Percentiles rank a stretch among this genome's conserved stretches.
phyloP scores from a whole-genome alignment of 2,888 invertebrate genomes.

The Yponomeuta sedellus region DNA sequence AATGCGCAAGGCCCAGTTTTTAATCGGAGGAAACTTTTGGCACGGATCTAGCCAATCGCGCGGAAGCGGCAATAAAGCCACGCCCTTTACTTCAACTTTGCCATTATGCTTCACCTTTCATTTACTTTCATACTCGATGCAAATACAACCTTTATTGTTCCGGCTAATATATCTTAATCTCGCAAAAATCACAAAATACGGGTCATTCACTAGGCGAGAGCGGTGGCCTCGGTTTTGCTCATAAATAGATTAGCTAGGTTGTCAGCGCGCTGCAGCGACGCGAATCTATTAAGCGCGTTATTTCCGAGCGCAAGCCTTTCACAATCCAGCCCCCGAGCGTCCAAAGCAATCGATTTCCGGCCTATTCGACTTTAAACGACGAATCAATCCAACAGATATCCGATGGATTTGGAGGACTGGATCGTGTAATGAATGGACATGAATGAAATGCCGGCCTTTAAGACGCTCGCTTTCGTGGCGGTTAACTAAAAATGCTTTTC shows the following conservation, averaged over 20 bases:
- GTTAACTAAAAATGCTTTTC: background rate
- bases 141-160: conserved; percentile 18
- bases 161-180: conserved; percentile 18
- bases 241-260: conserved; percentile 72
- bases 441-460: background rate
- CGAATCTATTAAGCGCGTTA: conserved; percentile 75
- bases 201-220: conserved; percentile 18
- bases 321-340: conserved; percentile 60
- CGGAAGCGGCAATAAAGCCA: conserved; percentile 2
- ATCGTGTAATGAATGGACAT: conserved; percentile 59
- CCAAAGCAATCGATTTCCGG: conserved; percentile 75
- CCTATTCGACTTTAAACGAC: conserved; percentile 73
- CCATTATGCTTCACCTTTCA: background rate
- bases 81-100: background rate
- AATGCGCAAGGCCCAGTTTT: background rate
- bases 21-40: background rate
- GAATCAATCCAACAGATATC: conserved; percentile 68
- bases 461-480: background rate
- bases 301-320: conserved; percentile 56
- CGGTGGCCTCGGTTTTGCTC: conserved; percentile 49
- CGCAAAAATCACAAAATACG: conserved; percentile 16
- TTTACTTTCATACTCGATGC: background rate
- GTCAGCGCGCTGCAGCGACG: conserved; percentile 63
- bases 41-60: conserved; percentile 4
- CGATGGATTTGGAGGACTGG: conserved; percentile 66